A percentile compares a stretch with the other conserved stretches of the same genome.
phyloP scores from a whole-genome alignment of 2,113 vertebrate species.

The Zapus hudsonius region DNA sequence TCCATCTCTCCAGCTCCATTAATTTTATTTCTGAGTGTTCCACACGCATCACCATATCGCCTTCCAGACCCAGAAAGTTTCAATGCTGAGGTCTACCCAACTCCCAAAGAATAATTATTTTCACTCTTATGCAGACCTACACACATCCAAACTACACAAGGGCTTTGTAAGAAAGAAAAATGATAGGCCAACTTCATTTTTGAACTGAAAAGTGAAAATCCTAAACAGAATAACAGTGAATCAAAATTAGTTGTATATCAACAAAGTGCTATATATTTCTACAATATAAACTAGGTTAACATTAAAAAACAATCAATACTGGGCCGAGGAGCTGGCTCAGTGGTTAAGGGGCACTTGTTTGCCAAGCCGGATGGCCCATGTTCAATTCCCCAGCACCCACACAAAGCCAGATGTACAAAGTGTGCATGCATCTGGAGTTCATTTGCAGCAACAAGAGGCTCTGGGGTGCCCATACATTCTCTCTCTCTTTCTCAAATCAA shows the following conservation, averaged over 20 bases:
- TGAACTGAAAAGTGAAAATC: slow-evolving; percentile 29
- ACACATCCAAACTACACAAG: background rate
- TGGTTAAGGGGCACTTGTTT: no score
- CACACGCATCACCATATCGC: no score
- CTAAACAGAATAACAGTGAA: background rate
- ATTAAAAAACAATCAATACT: background rate
- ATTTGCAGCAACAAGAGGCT: no score
- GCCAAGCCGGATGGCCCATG: no score
- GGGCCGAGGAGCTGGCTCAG: no score
- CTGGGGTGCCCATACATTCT: no score
- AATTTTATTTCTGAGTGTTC: no score
- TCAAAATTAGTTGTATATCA: background rate
- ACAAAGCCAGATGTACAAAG: no score
- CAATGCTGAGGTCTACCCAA: background rate
- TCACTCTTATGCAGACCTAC: background rate
- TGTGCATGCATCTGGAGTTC: no score
- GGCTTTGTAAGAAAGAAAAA: background rate
- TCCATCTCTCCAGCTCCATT: no score
- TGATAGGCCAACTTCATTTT: background rate
- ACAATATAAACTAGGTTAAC: background rate
- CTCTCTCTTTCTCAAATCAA: no score
- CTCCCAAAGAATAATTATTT: background rate
- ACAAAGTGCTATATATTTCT: background rate
- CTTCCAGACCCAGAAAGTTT: background rate
- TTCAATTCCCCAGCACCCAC: no score